phyloP scores from a whole-genome alignment of 2,113 vertebrate species.

The Nymphicus hollandicus region DNA sequence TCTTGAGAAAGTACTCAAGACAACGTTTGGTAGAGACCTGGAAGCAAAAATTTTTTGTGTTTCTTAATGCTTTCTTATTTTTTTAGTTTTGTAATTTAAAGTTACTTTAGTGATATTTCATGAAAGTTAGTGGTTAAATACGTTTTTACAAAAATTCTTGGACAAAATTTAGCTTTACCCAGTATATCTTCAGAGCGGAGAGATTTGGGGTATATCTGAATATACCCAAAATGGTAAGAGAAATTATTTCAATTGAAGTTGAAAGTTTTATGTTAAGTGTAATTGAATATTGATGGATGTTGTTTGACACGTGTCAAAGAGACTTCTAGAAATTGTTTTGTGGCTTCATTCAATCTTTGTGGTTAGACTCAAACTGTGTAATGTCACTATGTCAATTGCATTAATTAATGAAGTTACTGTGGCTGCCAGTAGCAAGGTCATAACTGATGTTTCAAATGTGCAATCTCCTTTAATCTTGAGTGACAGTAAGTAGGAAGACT shows the following conservation, averaged over 20 bases:
- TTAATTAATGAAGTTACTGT: background rate
- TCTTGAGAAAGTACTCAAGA: background rate
- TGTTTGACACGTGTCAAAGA: background rate
- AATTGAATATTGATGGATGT: background rate
- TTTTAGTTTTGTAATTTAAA: background rate
- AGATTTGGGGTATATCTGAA: background rate
- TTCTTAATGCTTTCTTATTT: background rate
- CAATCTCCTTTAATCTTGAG: background rate
- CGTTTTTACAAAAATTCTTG: background rate
- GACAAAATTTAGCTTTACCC: background rate
- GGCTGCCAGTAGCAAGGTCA: background rate
- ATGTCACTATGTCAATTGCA: background rate
- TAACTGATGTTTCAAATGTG: background rate
- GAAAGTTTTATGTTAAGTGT: background rate
- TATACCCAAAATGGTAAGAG: accelerated
- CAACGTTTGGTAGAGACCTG: background rate
- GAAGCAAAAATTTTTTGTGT: background rate
- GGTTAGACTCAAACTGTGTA: background rate
- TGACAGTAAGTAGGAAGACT: background rate
- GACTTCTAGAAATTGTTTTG: background rate
- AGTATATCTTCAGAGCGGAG: background rate
- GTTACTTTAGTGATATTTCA: background rate
- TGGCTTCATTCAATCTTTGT: background rate
- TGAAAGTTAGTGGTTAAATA: background rate
- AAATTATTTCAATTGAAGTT: background rate